Base-by-base conservation (phyloP, 92 coral and sea anemone species). In the Metridium senile region DNA sequence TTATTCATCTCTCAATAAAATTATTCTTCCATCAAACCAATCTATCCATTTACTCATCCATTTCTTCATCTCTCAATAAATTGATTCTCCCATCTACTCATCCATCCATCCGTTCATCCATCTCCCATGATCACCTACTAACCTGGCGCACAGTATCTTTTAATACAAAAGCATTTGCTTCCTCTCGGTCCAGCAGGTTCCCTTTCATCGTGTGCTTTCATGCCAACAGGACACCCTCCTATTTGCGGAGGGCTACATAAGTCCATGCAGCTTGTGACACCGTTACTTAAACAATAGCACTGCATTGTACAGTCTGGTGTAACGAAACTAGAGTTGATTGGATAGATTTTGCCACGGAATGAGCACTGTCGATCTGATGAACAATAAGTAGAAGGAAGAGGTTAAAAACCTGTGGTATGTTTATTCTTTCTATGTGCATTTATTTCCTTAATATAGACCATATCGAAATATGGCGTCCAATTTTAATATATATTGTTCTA, bases 131-230 rank as follows among this genome's bases (percentile, higher is more conserved):
- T 16, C 51, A 45, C 51, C 16, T 7, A 45, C 26, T 56, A 17
- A 79, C 84, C 69, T 39, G 85, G 74, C 0, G 62, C 83, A 61
- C 96, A 90, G 58, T 76, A 73, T 70, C 63, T 65, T 43, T 78
- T 75, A 33, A 25, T 62, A 74, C 97, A 91, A 29, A 52, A 74
- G 58, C 97, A 91, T 51, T 75, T 86, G 31, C 79, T 80, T 21
- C 75, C 86, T 62, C 81, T 81, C 11, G 93, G 78, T 23, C 72
- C 80, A 18, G 66, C 71, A 11, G 68, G 74, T 26, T 70, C 75
- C 21, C 65, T 66, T 39, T 74, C 85, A 31, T 62, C 73, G 49
- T 31, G 71, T 26, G 54, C 69, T 53, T 13, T 57, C 46, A 74
- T 74, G 34, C 89, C 93, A 62, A 76, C 82, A 21, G 88, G 86